Conservation (phyloP, 2,888 invertebrate genomes). For the Heteromyza rotundicornis region DNA sequence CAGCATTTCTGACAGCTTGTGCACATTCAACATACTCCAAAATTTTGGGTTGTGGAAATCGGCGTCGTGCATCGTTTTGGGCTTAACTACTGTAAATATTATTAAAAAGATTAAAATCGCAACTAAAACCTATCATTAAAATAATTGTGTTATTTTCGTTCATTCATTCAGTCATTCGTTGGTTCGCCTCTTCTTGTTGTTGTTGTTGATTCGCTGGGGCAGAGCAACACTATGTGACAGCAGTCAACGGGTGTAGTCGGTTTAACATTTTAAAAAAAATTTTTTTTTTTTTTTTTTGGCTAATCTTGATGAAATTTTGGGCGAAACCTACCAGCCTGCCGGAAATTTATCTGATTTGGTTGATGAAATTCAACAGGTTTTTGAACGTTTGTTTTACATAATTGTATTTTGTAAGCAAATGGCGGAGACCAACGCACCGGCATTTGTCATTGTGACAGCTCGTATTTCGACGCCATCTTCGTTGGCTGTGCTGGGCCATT, state of each 20-base stretch:
- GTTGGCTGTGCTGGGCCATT: not conserved
- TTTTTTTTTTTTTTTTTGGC: constrained; percentile 25
- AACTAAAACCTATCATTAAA: constrained; percentile 46
- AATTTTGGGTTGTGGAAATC: not conserved
- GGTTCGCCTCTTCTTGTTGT: not conserved
- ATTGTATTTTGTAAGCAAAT: not conserved
- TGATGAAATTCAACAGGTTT: not conserved
- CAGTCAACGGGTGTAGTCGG: constrained; percentile 18
- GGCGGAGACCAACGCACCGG: not conserved
- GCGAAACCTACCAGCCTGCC: not conserved
- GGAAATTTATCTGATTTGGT: constrained; percentile 17
- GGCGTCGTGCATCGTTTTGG: no score
- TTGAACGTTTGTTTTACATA: not conserved
- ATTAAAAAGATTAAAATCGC: constrained; percentile 50
- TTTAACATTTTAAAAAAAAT: no score
- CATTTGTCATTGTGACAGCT: constrained; percentile 11
- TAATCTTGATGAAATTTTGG: constrained; percentile 23
- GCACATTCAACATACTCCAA: no score
- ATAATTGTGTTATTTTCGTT: constrained; percentile 25
- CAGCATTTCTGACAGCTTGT: constrained; percentile 1
- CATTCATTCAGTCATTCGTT: no score
- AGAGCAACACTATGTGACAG: constrained; percentile 38
- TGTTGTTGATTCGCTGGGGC: constrained; percentile 8
- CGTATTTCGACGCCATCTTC: constrained; percentile 13
- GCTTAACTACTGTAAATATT: constrained; percentile 56